Conservation (phyloP, 2,797 vertebrate genomes). For the Pipistrellus nathusii region DNA sequence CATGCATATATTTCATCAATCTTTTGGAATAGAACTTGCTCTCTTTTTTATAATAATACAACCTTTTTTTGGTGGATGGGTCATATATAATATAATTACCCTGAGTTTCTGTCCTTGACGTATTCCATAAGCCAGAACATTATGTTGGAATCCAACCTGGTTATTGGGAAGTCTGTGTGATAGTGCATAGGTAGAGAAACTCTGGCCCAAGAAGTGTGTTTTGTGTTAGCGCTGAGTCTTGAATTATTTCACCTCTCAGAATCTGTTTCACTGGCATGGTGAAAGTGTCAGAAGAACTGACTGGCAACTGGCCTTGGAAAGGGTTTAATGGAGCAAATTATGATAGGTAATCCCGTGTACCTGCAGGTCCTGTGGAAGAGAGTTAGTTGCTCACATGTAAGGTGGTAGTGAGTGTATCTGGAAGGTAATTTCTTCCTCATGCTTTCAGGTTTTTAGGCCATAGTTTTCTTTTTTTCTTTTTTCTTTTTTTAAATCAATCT, state of each 20-base stretch:
- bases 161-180: neutral
- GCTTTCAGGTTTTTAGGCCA: neutral
- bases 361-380: neutral
- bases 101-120: neutral
- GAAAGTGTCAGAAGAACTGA: neutral
- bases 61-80: neutral
- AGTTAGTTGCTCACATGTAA: neutral
- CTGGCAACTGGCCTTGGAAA: neutral
- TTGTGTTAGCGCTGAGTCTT: neutral
- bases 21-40: constrained; percentile 29
- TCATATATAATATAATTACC: neutral
- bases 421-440: neutral
- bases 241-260: constrained; percentile 13
- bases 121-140: neutral
- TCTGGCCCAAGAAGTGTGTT: neutral
- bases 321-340: neutral
- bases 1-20: neutral
- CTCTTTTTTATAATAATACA: neutral
- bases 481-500: no score
- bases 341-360: neutral
- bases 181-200: neutral
- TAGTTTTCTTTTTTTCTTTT: no score
- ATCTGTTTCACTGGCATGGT: neutral
- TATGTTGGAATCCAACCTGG: neutral
- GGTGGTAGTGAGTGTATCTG: neutral